These are phyloP conservation scores for Erebia ligea DNA, from an alignment of 2,888 invertebrate species.

Conservation along the genomic window DNA sequence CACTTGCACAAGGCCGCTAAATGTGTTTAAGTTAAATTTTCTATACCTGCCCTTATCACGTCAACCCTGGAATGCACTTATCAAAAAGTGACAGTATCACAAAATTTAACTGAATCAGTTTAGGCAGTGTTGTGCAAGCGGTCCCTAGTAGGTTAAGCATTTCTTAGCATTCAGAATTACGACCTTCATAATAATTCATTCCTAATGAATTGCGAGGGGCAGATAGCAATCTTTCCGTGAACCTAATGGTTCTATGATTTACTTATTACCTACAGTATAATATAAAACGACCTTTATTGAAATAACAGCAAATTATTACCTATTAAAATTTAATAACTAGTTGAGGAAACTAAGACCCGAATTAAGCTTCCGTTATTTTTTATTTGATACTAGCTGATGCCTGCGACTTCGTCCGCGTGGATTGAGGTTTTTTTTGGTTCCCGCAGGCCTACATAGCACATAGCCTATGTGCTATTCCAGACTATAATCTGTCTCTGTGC, in stretches of 20 bases:
- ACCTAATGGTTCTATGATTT: neutral
- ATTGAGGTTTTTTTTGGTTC: no score
- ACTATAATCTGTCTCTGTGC: no score
- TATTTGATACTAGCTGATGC: no score
- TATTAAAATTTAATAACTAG: neutral
- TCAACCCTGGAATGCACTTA: no score
- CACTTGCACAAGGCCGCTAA: no score
- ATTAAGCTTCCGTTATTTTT: neutral
- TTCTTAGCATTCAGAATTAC: neutral
- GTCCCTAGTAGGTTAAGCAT: neutral
- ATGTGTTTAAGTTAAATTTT: no score
- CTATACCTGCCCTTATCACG: no score
- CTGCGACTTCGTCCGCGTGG: no score
- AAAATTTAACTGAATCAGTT: no score
- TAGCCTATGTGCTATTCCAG: no score
- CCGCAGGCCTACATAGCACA: no score
- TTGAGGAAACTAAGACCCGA: neutral
- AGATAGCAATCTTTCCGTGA: conserved; percentile 1
- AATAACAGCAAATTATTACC: neutral
- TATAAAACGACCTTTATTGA: neutral
- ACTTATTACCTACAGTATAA: neutral
- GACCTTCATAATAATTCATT: conserved; percentile 1
- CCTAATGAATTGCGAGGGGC: neutral
- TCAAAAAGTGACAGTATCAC: no score
- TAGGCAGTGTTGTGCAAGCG: neutral